Evolutionary conservation across 2,797 vertebrate species (phyloP).

Genomic region (Tamandua tetradactyla): DNA sequence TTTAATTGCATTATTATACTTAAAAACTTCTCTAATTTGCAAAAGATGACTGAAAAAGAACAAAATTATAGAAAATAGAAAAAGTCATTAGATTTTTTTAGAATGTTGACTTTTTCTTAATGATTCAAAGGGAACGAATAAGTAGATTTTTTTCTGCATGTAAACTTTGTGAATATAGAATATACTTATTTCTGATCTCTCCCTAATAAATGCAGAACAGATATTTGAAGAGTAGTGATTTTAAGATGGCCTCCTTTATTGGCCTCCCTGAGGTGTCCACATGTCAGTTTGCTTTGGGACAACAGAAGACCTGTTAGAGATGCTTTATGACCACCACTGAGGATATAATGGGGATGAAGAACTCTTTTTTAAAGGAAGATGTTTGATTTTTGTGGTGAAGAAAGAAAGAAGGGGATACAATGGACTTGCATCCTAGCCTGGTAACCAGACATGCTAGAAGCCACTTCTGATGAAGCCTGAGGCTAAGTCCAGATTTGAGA

Average conservation of each 20-base stretch:
- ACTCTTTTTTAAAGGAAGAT: not conserved
- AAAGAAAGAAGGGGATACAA: not conserved
- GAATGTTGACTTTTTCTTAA: not conserved
- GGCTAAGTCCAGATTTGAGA: not conserved
- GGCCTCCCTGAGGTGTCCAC: not conserved
- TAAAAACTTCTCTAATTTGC: not conserved
- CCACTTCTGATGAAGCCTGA: not conserved
- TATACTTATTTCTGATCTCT: not conserved
- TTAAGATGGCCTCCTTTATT: not conserved
- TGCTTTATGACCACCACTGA: not conserved
- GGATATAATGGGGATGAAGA: not conserved
- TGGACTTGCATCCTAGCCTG: not conserved
- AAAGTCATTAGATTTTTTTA: not conserved
- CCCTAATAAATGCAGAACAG: not conserved
- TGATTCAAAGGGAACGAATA: not conserved
- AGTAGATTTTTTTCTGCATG: not conserved
- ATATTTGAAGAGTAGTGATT: not conserved
- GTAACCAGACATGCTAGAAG: not conserved
- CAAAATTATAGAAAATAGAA: not conserved
- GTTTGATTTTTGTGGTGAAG: not conserved
- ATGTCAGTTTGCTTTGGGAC: not conserved
- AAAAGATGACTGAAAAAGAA: not conserved
- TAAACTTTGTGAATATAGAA: not conserved
- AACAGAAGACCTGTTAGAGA: not conserved
- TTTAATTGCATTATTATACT: not conserved